phyloP scores from a whole-genome alignment of 2,113 vertebrate species.

The Phylloscopus whistleri region DNA sequence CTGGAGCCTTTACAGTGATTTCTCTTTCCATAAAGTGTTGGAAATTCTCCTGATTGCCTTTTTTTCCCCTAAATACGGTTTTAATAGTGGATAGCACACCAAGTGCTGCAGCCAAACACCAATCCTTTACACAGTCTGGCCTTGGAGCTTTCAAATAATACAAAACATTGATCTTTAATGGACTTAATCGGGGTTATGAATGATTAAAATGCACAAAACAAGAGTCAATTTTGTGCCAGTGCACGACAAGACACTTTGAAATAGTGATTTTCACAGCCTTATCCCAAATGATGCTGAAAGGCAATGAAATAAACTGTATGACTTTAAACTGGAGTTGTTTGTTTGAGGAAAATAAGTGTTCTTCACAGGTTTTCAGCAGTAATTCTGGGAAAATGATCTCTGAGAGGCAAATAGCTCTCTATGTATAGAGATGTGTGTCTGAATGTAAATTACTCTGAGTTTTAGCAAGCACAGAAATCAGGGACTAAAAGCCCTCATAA shows the following conservation, averaged over 20 bases:
- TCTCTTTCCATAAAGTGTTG: background rate
- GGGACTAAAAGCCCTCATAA: background rate
- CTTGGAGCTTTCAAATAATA: background rate
- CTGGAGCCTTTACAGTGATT: background rate
- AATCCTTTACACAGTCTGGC: background rate
- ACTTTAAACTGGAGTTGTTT: background rate
- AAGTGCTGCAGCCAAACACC: background rate
- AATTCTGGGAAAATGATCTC: background rate
- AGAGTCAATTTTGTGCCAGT: background rate
- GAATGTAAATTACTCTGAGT: background rate
- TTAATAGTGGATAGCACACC: background rate
- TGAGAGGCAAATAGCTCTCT: background rate
- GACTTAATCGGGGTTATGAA: background rate
- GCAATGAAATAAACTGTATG: background rate
- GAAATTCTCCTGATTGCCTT: background rate
- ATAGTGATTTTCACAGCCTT: background rate
- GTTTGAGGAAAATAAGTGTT: background rate
- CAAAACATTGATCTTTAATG: background rate
- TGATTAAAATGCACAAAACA: background rate
- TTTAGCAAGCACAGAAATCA: background rate
- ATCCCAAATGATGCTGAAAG: background rate
- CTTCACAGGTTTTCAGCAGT: background rate
- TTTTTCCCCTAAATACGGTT: background rate
- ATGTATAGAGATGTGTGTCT: background rate
- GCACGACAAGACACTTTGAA: background rate